Conservation (phyloP, 2,113 vertebrate species). For the Tachuris rubrigastra region DNA sequence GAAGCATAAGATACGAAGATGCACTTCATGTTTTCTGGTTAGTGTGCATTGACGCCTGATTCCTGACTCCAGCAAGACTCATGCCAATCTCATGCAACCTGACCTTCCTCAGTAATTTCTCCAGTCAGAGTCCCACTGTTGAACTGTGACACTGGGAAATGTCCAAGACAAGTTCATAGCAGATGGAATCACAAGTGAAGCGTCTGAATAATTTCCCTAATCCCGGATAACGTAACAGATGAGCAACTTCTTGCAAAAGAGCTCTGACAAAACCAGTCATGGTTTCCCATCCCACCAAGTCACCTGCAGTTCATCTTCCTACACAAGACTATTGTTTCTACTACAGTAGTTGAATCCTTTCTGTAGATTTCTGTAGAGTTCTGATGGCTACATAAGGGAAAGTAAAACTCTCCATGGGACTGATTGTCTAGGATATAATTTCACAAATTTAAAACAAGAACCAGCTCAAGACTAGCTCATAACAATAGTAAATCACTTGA, state of each 20-base stretch:
- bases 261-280: neutral
- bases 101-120: neutral
- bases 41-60: fast-evolving
- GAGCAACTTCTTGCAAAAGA: neutral
- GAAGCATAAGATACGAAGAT: neutral
- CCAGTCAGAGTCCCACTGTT: neutral
- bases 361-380: neutral
- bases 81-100: neutral
- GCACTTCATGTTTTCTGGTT: neutral
- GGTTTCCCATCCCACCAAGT: neutral
- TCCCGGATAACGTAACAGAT: neutral
- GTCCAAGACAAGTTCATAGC: neutral
- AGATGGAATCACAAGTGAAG: neutral
- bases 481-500: neutral
- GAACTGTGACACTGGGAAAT: neutral
- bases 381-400: neutral
- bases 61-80: neutral
- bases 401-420: neutral
- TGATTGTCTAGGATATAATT: neutral
- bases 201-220: neutral
- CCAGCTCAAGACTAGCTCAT: neutral
- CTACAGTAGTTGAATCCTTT: neutral
- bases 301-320: neutral
- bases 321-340: neutral
- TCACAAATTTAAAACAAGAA: neutral